These are phyloP conservation scores for Troglohyphantes excavatus DNA, from an alignment of 2,888 invertebrate genomes.

Conservation along the genomic window DNA sequence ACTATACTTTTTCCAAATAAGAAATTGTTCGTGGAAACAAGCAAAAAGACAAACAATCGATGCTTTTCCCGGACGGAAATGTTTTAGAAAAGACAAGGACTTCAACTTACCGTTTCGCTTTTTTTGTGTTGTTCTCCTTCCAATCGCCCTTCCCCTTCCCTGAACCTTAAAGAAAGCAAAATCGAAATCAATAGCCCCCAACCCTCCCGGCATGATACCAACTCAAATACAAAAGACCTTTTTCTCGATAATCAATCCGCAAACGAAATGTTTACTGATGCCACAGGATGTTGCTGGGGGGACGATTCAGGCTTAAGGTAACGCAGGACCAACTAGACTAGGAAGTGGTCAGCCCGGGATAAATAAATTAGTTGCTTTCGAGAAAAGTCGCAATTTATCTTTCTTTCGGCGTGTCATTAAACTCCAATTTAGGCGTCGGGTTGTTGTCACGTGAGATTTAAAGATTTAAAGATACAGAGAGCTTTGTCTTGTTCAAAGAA, in stretches of 20 bases:
- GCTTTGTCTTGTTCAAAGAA: background rate
- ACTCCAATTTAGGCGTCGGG: slow-evolving; percentile 22
- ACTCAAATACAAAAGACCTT: slow-evolving; percentile 57
- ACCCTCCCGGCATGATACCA: slow-evolving; percentile 41
- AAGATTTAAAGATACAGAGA: background rate
- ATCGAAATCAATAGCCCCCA: slow-evolving; percentile 48
- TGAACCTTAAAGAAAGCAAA: slow-evolving; percentile 46
- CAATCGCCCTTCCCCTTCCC: slow-evolving; percentile 35
- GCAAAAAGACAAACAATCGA: slow-evolving; percentile 44
- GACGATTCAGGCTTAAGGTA: too few relatives aligned
- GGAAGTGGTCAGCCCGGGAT: background rate
- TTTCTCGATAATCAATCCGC: slow-evolving; percentile 61
- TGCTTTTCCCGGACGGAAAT: slow-evolving; percentile 43
- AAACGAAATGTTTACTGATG: slow-evolving; percentile 52
- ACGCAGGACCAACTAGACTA: too few relatives aligned
- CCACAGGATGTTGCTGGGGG: slow-evolving; percentile 16
- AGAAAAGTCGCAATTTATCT: slow-evolving; percentile 31
- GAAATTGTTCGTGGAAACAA: background rate
- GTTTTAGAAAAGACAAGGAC: slow-evolving; percentile 65
- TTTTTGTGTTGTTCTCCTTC: slow-evolving; percentile 16
- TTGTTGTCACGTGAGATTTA: background rate
- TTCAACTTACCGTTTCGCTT: slow-evolving; percentile 58
- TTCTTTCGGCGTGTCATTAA: slow-evolving; percentile 28
- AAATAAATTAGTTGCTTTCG: slow-evolving; percentile 33
- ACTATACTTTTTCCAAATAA: background rate